These are phyloP conservation scores for Alexandromys fortis DNA, from an alignment of 2,113 vertebrate species.

Conservation along the genomic window DNA sequence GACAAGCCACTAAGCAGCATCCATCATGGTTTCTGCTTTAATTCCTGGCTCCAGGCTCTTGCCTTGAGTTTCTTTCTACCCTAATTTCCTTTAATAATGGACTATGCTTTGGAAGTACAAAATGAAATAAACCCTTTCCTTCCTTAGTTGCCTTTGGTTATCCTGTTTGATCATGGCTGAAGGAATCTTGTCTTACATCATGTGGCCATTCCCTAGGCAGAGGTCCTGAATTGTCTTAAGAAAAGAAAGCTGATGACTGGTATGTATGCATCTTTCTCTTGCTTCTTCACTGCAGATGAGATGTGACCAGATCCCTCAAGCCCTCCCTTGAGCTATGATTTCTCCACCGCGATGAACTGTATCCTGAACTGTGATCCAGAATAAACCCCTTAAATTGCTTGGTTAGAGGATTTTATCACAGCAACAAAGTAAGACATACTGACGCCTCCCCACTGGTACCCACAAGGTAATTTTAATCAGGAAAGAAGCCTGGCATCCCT, in stretches of 20 bases:
- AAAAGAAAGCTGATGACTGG: background rate
- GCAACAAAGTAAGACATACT: background rate
- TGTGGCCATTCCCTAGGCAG: background rate
- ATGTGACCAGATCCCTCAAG: too few relatives aligned
- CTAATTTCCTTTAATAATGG: background rate
- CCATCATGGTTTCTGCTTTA: background rate
- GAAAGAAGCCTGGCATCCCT: background rate
- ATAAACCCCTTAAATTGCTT: background rate
- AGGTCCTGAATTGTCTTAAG: background rate
- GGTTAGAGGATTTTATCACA: background rate
- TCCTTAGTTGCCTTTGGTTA: background rate
- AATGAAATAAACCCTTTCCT: background rate
- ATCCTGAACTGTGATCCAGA: background rate
- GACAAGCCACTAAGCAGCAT: background rate
- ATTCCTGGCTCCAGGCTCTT: background rate
- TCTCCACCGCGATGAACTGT: background rate
- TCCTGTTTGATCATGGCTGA: background rate
- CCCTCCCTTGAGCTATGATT: background rate
- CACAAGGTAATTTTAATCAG: background rate
- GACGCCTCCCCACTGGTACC: too few relatives aligned
- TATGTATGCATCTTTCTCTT: background rate
- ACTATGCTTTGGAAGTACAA: background rate
- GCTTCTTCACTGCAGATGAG: too few relatives aligned
- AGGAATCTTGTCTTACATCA: background rate
- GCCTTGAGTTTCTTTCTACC: background rate